Evolutionary conservation across 2,113 vertebrate species (phyloP).

Genomic region (Mohoua ochrocephala): DNA sequence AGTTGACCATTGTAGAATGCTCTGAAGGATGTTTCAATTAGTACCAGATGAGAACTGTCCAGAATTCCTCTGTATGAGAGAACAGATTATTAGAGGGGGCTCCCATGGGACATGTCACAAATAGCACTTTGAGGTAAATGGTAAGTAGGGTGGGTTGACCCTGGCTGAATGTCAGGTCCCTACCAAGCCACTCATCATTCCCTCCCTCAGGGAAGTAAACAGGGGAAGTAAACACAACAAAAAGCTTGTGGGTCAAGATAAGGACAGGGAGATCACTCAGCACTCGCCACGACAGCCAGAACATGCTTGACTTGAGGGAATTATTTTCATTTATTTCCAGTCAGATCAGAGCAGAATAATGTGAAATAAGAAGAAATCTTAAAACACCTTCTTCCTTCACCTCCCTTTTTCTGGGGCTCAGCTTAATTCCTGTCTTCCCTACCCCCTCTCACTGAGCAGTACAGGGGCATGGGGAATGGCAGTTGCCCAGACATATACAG

Average conservation of each 20-base stretch:
- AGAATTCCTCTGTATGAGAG: background rate
- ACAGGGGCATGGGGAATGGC: background rate
- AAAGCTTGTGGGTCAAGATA: background rate
- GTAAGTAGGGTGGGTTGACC: background rate
- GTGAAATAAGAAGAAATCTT: background rate
- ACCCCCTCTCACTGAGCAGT: rapidly evolving
- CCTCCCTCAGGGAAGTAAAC: background rate
- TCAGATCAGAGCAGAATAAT: background rate
- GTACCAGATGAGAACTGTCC: background rate
- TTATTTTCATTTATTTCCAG: background rate
- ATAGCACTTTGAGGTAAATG: background rate
- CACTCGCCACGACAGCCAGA: background rate
- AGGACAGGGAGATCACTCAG: background rate
- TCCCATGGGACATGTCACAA: background rate
- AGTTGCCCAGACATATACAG: rapidly evolving
- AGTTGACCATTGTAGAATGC: background rate
- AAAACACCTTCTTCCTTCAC: background rate
- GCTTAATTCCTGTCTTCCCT: background rate
- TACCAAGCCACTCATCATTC: background rate
- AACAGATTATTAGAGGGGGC: background rate
- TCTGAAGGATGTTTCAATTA: background rate
- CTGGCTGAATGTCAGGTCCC: background rate
- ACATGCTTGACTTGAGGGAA: background rate
- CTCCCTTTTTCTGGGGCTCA: background rate
- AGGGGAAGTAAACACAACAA: background rate